Percentiles rank a stretch among this genome's conserved stretches.
Evolutionary conservation across 2,888 invertebrate species (phyloP).

Genomic region (Nematopogon swammerdamellus): DNA sequence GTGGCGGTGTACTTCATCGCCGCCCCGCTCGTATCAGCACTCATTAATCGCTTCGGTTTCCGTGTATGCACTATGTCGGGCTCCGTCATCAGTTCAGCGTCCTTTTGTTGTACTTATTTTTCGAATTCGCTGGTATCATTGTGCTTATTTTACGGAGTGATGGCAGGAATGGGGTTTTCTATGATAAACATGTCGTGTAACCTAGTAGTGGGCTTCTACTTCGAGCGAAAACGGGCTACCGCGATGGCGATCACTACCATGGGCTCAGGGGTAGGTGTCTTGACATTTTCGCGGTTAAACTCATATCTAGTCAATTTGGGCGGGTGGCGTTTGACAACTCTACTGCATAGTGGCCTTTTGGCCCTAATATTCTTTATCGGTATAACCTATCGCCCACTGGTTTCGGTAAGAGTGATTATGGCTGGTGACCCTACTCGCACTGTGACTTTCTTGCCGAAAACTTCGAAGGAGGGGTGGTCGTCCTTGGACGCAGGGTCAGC

Average conservation of each 20-base stretch:
- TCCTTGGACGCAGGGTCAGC: too few relatives aligned
- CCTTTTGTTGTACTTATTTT: constrained; percentile 29
- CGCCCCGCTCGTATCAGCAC: constrained; percentile 2
- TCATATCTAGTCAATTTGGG: constrained; percentile 24
- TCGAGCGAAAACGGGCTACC: constrained; percentile 33
- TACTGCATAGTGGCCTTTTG: constrained; percentile 35
- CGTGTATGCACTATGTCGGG: constrained; percentile 2
- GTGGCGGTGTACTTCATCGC: constrained; percentile 5
- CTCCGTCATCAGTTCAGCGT: constrained; percentile 21
- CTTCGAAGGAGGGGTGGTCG: too few relatives aligned
- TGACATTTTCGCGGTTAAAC: constrained; percentile 32
- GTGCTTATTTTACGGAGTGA: constrained; percentile 30
- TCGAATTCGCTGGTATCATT: constrained; percentile 22
- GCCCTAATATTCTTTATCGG: constrained; percentile 30
- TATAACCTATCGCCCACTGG: constrained; percentile 35
- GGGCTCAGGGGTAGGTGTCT: constrained; percentile 40
- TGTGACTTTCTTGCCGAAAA: constrained; percentile 38
- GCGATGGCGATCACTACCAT: constrained; percentile 30
- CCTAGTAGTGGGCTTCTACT: constrained; percentile 44
- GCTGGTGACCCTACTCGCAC: constrained; percentile 33
- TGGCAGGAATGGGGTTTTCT: constrained; percentile 34
- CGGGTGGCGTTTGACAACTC: constrained; percentile 34
- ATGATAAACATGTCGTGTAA: constrained; percentile 31
- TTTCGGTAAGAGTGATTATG: constrained; percentile 31
- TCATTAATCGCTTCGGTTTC: constrained; percentile 5